Conservation (phyloP, 2,888 invertebrate genomes). For the Luperina testacea region DNA sequence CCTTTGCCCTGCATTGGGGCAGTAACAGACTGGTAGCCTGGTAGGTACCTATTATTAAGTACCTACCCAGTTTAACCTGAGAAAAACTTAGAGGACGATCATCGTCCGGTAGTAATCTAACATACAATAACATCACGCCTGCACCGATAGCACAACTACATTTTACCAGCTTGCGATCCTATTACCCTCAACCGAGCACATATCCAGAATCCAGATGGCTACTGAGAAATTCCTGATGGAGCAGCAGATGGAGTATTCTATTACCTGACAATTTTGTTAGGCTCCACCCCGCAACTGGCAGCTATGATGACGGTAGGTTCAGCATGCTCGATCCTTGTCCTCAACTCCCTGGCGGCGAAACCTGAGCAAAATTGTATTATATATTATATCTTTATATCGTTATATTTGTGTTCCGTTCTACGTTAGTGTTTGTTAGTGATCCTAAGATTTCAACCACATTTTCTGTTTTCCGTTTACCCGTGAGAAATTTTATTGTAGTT, state of each 20-base stretch:
- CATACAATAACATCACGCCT: too few relatives aligned
- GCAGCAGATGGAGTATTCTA: not conserved
- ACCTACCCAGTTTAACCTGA: not conserved
- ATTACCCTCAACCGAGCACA: not conserved
- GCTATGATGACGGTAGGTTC: slow-evolving; percentile 97
- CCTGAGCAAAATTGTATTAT: slow-evolving; percentile 85
- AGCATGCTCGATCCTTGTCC: slow-evolving; percentile 96
- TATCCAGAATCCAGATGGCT: not conserved
- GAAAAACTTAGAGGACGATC: not conserved
- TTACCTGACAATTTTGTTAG: slow-evolving; percentile 94
- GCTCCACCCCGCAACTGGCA: slow-evolving; percentile 97
- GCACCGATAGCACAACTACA: not conserved
- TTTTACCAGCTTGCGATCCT: not conserved
- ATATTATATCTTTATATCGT: too few relatives aligned
- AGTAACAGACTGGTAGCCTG: not conserved
- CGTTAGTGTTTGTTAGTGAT: too few relatives aligned
- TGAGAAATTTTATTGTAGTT: too few relatives aligned
- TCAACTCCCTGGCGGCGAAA: slow-evolving; percentile 96
- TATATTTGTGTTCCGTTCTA: too few relatives aligned
- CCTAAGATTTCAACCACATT: too few relatives aligned
- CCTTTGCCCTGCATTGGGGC: too few relatives aligned
- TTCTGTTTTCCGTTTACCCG: too few relatives aligned
- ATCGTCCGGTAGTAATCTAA: not conserved
- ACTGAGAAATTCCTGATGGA: not conserved
- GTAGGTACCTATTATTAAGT: not conserved